These are phyloP conservation scores for Coptodon rendalli DNA, from an alignment of 2,113 vertebrate genomes.

Conservation along the genomic window DNA sequence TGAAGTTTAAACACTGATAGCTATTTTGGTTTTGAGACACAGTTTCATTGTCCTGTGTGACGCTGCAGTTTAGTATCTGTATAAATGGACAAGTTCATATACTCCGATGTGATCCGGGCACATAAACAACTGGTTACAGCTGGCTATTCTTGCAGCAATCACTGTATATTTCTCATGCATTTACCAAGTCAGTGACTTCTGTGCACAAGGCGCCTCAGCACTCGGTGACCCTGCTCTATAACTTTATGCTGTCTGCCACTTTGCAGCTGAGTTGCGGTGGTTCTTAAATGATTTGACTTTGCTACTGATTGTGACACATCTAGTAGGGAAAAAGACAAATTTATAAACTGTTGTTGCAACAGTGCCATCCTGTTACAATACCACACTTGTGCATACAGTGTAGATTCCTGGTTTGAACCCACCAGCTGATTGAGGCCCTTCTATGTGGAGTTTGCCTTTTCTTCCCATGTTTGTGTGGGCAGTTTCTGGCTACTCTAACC, in stretches of 20 bases:
- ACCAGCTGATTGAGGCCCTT: neutral
- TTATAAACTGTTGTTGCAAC: neutral
- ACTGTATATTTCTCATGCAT: neutral
- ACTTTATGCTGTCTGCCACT: neutral
- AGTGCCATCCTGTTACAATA: neutral
- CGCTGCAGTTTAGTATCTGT: neutral
- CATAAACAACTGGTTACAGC: neutral
- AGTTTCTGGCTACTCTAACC: neutral
- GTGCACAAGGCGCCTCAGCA: neutral
- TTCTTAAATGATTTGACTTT: neutral
- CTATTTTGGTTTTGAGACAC: neutral
- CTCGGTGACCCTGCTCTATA: neutral
- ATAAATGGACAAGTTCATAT: neutral
- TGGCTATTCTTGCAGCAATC: neutral
- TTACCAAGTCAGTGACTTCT: neutral
- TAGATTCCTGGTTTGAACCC: neutral
- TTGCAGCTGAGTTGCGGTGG: neutral
- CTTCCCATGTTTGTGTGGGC: neutral
- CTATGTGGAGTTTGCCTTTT: neutral
- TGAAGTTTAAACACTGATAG: neutral
- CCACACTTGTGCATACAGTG: neutral
- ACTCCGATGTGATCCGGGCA: rapidly evolving
- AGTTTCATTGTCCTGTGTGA: neutral
- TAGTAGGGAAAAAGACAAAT: neutral
- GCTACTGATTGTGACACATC: rapidly evolving